A percentile compares a stretch with the other conserved stretches of the same genome.
These are phyloP conservation scores for Aphidius ervi DNA, from an alignment of 1,140 invertebrate species.

Conservation along the genomic window DNA sequence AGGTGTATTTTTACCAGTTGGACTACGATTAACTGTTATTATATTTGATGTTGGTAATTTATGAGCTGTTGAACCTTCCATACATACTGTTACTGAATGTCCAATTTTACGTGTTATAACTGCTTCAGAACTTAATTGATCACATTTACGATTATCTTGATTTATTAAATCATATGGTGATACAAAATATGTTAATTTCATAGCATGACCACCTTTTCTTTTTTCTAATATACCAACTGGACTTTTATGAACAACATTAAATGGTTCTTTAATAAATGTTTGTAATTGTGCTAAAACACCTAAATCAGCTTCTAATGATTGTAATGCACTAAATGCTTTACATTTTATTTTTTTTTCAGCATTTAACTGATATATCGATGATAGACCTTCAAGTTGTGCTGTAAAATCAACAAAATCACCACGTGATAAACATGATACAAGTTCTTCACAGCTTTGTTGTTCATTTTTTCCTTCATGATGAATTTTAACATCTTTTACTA, in stretches of 20 bases:
- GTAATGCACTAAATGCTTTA: constrained; percentile 87
- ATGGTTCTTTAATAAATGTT: constrained; percentile 78
- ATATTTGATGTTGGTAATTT: constrained; percentile 81
- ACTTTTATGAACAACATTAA: constrained; percentile 83
- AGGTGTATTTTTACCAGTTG: constrained; percentile 73
- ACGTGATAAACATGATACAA: constrained; percentile 72
- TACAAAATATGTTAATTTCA: constrained; percentile 92
- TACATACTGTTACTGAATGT: constrained; percentile 81
- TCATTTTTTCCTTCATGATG: constrained; percentile 80
- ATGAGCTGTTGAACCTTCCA: constrained; percentile 83
- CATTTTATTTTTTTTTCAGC: constrained; percentile 92
- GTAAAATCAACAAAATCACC: constrained; percentile 92
- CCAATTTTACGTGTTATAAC: constrained; percentile 71
- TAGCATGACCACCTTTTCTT: constrained; percentile 79
- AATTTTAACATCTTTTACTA: constrained; percentile 89
- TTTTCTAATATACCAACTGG: constrained; percentile 80
- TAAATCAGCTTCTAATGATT: constrained; percentile 90
- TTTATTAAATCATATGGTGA: constrained; percentile 90
- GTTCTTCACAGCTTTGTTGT: constrained; percentile 79
- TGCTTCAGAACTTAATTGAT: constrained; percentile 70
- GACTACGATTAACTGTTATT: constrained; percentile 69
- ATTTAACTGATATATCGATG: constrained; percentile 89
- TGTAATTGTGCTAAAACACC: constrained; percentile 76
- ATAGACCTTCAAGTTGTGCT: constrained; percentile 83
- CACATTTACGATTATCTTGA: constrained; percentile 65